These are phyloP conservation scores for Muscicapa comitata DNA, from an alignment of 2,797 vertebrate genomes.

Conservation along the genomic window DNA sequence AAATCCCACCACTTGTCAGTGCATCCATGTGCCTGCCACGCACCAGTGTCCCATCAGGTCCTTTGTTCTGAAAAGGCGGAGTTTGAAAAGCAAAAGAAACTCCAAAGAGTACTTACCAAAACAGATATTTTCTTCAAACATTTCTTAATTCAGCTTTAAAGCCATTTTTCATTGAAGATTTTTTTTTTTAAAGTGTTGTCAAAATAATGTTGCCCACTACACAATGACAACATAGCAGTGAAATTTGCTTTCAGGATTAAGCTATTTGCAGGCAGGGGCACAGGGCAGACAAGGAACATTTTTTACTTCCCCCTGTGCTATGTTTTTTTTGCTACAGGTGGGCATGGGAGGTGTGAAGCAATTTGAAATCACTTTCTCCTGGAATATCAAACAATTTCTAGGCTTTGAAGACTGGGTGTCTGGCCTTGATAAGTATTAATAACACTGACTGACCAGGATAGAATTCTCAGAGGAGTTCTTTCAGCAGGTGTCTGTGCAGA, in stretches of 20 bases:
- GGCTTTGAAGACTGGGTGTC: not conserved
- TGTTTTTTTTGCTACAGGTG: accelerated
- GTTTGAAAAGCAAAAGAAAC: not conserved
- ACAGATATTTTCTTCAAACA: not conserved
- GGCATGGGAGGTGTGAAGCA: not conserved
- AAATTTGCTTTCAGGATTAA: not conserved
- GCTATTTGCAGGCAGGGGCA: not conserved
- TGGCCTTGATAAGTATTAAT: not conserved
- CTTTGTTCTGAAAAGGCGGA: not conserved
- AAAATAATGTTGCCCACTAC: not conserved
- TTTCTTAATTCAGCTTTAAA: not conserved
- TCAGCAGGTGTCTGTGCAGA: not conserved
- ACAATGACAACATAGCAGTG: not conserved
- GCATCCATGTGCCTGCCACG: not conserved
- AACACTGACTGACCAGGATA: not conserved
- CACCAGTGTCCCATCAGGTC: not conserved
- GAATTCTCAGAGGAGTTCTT: not conserved
- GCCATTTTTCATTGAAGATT: not conserved
- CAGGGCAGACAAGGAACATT: not conserved
- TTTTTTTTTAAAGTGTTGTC: not conserved
- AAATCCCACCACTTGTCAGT: not conserved
- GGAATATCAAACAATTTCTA: not conserved
- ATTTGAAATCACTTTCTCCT: not conserved
- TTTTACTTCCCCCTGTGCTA: not conserved
- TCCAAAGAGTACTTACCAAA: not conserved